Evolutionary conservation across 2,888 invertebrate species (phyloP).

Genomic region (Eupithecia insigniata): DNA sequence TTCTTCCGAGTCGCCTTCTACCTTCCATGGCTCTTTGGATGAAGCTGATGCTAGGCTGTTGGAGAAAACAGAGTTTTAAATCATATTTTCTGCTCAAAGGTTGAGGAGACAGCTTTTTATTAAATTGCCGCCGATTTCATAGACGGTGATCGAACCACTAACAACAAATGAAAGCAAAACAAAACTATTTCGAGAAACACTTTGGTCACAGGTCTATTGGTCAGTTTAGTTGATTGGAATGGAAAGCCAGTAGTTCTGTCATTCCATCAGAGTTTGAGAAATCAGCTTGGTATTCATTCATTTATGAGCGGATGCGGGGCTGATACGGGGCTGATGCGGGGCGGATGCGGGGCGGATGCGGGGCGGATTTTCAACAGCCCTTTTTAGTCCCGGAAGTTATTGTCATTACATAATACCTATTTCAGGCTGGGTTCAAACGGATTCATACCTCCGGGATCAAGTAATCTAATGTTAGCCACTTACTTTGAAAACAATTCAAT

Average conservation of each 20-base stretch:
- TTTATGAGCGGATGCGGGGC: neutral
- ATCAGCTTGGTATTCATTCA: neutral
- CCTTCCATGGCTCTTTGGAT: slow-evolving; percentile 93
- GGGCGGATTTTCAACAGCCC: too few species aligned
- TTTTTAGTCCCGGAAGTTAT: neutral
- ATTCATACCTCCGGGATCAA: neutral
- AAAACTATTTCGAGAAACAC: too few species aligned
- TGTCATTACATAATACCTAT: neutral
- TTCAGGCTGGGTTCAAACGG: neutral
- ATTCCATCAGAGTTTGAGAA: neutral
- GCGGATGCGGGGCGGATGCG: too few species aligned
- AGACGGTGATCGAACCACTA: too few species aligned
- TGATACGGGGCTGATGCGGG: too few species aligned
- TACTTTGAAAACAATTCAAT: slow-evolving; percentile 94
- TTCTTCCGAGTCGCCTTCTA: slow-evolving; percentile 90
- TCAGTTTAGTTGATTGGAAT: neutral
- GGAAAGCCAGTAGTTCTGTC: too few species aligned
- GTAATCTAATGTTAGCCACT: slow-evolving; percentile 81
- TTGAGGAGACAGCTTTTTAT: neutral
- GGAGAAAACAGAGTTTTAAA: neutral
- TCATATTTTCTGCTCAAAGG: neutral
- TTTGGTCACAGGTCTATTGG: too few species aligned
- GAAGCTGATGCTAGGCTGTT: slow-evolving; percentile 78
- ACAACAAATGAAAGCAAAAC: too few species aligned
- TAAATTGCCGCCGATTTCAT: neutral